A percentile compares a stretch with the other conserved stretches of the same genome.
phyloP scores from a whole-genome alignment of 2,797 vertebrate species.

The Enoplosus armatus region DNA sequence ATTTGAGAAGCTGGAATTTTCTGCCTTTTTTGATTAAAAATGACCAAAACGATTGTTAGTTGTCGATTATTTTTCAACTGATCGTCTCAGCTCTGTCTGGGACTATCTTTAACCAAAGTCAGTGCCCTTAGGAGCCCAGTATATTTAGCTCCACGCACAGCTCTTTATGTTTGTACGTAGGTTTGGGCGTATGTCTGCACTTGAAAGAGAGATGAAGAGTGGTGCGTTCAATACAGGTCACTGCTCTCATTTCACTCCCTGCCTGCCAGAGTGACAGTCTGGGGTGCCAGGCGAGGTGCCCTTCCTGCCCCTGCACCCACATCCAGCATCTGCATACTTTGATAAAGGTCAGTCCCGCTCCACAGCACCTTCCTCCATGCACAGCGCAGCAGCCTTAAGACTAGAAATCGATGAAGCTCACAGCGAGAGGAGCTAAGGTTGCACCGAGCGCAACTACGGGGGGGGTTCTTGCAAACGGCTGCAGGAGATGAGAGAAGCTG shows the following conservation, averaged over 20 bases:
- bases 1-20: not conserved
- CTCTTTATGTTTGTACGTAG: not conserved
- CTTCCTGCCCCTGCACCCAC: constrained; percentile 52
- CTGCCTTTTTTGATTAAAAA: no score
- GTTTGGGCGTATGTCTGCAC: constrained; percentile 2
- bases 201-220: constrained; percentile 27
- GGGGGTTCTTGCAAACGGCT: constrained; percentile 12
- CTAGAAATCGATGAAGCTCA: constrained; percentile 70
- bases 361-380: constrained; percentile 55
- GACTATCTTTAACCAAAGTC: not conserved
- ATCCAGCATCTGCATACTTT: constrained; percentile 67
- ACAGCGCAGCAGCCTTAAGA: constrained; percentile 56
- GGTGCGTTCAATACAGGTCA: constrained; percentile 34
- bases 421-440: constrained; percentile 46
- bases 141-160: not conserved
- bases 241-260: constrained; percentile 51
- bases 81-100: not conserved
- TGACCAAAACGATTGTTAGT: no score
- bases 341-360: constrained; percentile 75
- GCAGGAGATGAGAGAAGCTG: constrained; percentile 37
- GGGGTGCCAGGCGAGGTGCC: constrained; percentile 46
- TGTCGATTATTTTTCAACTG: no score
- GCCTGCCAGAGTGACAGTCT: constrained; percentile 32
- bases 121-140: not conserved
- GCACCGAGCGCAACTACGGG: not conserved